Conservation (phyloP, 2,888 invertebrate genomes). For the Athalia circularis region DNA sequence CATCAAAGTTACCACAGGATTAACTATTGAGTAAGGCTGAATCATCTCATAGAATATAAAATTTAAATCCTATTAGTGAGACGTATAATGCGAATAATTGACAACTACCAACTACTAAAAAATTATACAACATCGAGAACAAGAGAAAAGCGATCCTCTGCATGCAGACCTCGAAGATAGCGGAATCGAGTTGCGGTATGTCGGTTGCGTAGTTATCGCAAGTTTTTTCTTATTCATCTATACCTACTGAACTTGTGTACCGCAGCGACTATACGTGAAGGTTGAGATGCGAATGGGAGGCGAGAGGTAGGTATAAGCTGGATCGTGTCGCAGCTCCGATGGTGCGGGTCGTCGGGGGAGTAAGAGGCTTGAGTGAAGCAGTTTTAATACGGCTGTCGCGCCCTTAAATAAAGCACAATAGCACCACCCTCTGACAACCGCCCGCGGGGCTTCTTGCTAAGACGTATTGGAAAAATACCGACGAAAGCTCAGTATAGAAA, state of each 20-base stretch:
- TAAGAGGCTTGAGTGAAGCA: slow-evolving; percentile 51
- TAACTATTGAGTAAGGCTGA: no score
- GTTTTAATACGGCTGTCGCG: slow-evolving; percentile 56
- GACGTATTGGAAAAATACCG: slow-evolving; percentile 51
- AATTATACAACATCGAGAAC: no score
- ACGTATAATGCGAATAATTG: no score
- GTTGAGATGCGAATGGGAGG: slow-evolving; percentile 34
- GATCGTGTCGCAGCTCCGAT: slow-evolving; percentile 36
- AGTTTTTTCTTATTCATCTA: neutral
- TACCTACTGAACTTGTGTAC: neutral
- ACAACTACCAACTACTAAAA: no score
- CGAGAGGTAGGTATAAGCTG: slow-evolving; percentile 39
- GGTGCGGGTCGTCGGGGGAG: slow-evolving; percentile 28
- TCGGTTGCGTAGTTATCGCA: no score
- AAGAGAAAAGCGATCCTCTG: no score
- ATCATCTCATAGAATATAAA: neutral
- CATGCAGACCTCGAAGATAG: no score
- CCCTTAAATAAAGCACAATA: slow-evolving; percentile 55
- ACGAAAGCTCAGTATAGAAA: slow-evolving; percentile 48
- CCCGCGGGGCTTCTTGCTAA: slow-evolving; percentile 43
- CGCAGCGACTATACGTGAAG: slow-evolving; percentile 8
- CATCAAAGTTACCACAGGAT: no score
- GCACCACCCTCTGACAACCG: slow-evolving; percentile 46
- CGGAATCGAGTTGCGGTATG: no score
- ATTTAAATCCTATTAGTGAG: neutral